These are phyloP conservation scores for Ashinkailepas kermadecensis DNA, from an alignment of 2,888 invertebrate species.

Conservation along the genomic window DNA sequence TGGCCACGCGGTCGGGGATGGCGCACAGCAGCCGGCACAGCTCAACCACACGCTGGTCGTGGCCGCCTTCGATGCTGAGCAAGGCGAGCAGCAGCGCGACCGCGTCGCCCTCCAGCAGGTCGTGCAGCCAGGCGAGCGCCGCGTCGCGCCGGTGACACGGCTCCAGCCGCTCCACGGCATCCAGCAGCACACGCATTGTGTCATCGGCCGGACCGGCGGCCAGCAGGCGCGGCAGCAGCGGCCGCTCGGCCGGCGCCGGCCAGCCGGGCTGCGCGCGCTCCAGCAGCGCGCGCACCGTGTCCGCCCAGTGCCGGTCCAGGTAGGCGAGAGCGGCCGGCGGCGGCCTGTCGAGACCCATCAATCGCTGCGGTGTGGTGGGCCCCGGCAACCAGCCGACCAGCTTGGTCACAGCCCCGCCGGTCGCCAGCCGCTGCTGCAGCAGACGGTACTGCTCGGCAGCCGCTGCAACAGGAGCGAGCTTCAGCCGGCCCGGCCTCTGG, in stretches of 20 bases:
- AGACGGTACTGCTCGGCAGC: neutral
- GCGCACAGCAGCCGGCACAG: slow-evolving; percentile 57
- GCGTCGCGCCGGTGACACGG: slow-evolving; percentile 24
- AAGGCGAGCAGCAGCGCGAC: slow-evolving; percentile 24
- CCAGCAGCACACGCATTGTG: slow-evolving; percentile 23
- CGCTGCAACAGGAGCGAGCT: neutral
- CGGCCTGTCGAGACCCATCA: neutral
- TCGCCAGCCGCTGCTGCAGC: neutral
- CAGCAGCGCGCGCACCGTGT: slow-evolving; percentile 9
- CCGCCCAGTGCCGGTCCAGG: neutral
- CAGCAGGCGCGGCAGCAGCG: slow-evolving; percentile 9
- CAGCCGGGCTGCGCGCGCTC: neutral
- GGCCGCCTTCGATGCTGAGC: neutral
- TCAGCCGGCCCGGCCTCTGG: too few species aligned
- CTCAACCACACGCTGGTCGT: slow-evolving; percentile 38
- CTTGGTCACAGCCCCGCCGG: neutral
- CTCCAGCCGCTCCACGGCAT: slow-evolving; percentile 19
- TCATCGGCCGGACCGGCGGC: slow-evolving; percentile 24
- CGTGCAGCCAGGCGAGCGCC: slow-evolving; percentile 22
- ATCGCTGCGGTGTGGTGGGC: neutral
- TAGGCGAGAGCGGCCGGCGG: neutral
- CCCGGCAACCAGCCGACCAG: slow-evolving; percentile 4
- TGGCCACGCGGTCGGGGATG: slow-evolving; percentile 62
- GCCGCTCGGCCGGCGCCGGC: neutral
- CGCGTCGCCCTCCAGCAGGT: slow-evolving; percentile 24